phyloP scores from a whole-genome alignment of 1,140 invertebrate species.

The Battus philenor region DNA sequence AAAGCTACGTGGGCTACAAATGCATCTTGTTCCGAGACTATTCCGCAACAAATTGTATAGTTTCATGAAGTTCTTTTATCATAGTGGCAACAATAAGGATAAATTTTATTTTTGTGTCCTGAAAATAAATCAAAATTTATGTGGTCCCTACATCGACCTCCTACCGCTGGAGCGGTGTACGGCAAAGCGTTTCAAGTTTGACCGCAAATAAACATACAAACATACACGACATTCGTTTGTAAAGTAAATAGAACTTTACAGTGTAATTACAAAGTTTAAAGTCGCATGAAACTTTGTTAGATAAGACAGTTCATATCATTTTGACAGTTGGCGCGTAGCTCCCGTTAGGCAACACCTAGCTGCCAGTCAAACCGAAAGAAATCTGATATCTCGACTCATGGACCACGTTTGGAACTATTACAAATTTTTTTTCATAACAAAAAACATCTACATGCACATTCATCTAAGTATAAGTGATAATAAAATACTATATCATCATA shows the following conservation, averaged over 20 bases:
- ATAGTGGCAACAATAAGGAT: too few species aligned
- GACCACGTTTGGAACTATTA: too few species aligned
- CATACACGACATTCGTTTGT: background rate
- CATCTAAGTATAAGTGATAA: too few species aligned
- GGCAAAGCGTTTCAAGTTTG: conserved; percentile 14
- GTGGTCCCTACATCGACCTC: background rate
- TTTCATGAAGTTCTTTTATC: too few species aligned
- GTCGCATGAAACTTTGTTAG: background rate
- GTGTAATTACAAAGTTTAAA: background rate
- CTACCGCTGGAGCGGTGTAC: conserved; percentile 5
- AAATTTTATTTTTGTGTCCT: too few species aligned
- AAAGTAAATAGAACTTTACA: background rate
- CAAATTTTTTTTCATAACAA: too few species aligned
- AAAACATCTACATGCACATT: too few species aligned
- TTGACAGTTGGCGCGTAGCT: conserved; percentile 5
- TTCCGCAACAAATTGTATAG: too few species aligned
- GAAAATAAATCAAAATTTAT: background rate
- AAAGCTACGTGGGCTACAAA: too few species aligned
- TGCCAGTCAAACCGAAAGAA: conserved; percentile 2
- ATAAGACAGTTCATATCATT: background rate
- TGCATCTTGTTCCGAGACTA: too few species aligned
- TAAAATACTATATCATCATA: too few species aligned
- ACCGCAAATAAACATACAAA: conserved; percentile 16
- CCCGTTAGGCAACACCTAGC: background rate
- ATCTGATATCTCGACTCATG: too few species aligned